These are phyloP conservation scores for Apodemus speciosus DNA, from an alignment of 2,113 vertebrate species.

Conservation along the genomic window DNA sequence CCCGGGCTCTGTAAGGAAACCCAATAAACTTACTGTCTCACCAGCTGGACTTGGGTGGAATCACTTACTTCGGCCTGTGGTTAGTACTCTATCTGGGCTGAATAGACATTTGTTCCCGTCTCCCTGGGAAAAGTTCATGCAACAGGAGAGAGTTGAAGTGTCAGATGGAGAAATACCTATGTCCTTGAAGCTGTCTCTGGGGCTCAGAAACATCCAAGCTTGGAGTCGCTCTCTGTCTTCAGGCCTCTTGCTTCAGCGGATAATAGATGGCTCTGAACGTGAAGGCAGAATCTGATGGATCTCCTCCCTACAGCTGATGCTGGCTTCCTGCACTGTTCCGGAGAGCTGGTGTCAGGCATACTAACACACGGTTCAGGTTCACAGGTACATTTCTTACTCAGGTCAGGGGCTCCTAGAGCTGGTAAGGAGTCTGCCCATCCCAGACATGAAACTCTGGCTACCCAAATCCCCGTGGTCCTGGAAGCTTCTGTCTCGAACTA, in stretches of 20 bases:
- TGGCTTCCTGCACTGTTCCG: background rate
- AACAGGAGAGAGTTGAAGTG: background rate
- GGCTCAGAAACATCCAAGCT: background rate
- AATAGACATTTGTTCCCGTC: background rate
- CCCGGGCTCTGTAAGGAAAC: background rate
- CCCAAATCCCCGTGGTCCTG: background rate
- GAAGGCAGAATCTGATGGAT: conserved; percentile 3
- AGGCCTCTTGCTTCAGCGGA: background rate
- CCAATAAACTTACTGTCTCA: background rate
- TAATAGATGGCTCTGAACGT: background rate
- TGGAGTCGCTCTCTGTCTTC: background rate
- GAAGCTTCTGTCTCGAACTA: background rate
- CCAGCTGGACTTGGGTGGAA: background rate
- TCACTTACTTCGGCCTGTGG: background rate
- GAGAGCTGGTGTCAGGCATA: background rate
- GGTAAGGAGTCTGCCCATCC: background rate
- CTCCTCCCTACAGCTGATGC: background rate
- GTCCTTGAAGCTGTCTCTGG: background rate
- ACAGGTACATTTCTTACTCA: background rate
- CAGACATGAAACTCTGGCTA: background rate
- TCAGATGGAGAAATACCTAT: background rate
- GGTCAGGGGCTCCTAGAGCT: background rate
- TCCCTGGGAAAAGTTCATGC: background rate
- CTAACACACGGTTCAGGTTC: accelerated
- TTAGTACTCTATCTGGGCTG: background rate